Conservation (phyloP, 2,113 vertebrate genomes). For the Podarcis muralis region DNA sequence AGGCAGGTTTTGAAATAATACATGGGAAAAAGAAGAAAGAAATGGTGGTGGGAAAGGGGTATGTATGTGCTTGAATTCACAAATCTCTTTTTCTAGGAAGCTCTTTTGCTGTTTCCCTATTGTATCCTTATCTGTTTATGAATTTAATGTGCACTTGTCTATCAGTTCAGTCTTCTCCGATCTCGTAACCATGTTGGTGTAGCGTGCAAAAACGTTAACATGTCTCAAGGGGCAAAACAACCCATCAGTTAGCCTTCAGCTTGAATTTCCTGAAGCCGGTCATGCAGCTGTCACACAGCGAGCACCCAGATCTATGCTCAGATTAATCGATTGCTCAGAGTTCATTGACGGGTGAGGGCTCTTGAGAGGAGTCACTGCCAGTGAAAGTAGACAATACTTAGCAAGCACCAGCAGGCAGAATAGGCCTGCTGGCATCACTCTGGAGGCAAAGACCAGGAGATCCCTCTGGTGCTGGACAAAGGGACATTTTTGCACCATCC, state of each 20-base stretch:
- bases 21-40: no score
- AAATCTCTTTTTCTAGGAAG: not conserved
- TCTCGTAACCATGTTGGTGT: not conserved
- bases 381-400: no score
- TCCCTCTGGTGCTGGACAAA: no score
- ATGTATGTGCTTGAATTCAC: not conserved
- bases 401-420: no score
- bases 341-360: not conserved
- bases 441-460: no score
- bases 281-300: not conserved
- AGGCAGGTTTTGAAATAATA: not conserved
- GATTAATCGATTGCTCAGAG: no score
- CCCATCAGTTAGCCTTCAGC: no score
- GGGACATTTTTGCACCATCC: no score
- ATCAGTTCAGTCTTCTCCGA: not conserved
- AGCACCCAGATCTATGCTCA: not conserved
- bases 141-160: not conserved
- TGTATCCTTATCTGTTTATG: not conserved
- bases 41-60: not conserved
- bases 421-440: no score
- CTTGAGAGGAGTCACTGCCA: not conserved
- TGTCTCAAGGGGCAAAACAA: not conserved
- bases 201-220: not conserved
- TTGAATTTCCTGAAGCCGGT: not conserved
- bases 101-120: not conserved